These are phyloP conservation scores for Radopholus similis DNA, from an alignment of 1,140 invertebrate species.

Conservation along the genomic window DNA sequence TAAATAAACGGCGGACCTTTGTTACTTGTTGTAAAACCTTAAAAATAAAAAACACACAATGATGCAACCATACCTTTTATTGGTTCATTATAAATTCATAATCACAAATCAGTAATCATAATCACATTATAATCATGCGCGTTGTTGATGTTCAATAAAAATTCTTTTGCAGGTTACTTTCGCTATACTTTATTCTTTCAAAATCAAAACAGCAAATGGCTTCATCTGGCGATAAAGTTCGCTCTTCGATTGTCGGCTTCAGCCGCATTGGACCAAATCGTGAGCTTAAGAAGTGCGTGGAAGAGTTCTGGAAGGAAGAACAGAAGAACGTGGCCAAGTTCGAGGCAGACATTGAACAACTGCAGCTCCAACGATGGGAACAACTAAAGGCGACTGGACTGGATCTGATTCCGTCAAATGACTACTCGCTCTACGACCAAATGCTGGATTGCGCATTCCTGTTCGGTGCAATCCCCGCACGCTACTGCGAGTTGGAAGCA, in stretches of 20 bases:
- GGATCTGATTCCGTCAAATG: conserved; percentile 9
- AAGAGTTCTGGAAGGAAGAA: conserved; percentile 15
- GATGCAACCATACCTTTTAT: no score
- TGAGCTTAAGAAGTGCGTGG: conserved; percentile 16
- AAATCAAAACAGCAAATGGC: no score
- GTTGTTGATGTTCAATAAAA: no score
- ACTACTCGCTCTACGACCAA: conserved; percentile 16
- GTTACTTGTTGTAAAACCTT: no score
- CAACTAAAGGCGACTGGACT: conserved; percentile 6
- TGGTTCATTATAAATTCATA: no score
- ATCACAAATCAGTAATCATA: no score
- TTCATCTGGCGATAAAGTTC: no score
- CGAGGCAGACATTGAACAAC: conserved; percentile 9
- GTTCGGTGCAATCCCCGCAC: conserved; percentile 12
- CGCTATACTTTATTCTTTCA: no score
- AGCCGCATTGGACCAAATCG: conserved; percentile 20
- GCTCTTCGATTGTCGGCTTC: conserved; percentile 18
- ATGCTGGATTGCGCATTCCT: conserved; percentile 18
- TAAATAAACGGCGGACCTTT: no score
- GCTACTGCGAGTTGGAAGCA: not conserved
- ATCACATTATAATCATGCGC: no score
- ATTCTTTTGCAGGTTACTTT: no score
- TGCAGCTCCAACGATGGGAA: conserved; percentile 16
- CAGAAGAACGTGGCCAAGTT: not conserved
- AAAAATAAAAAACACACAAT: no score